Conservation (phyloP, 2,888 invertebrate species). For the Falcaria lacertinaria region DNA sequence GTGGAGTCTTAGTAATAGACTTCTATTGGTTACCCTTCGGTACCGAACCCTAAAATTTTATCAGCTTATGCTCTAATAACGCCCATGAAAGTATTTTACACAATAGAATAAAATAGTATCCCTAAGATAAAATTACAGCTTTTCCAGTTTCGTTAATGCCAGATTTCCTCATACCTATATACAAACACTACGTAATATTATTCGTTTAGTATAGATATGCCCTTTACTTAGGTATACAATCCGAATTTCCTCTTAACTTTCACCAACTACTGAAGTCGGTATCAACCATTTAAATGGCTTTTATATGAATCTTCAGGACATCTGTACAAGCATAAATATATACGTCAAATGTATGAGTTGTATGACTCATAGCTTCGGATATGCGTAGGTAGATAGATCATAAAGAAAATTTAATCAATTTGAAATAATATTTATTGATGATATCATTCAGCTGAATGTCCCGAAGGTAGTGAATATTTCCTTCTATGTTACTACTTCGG, state of each 20-base stretch:
- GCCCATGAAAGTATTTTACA: no score
- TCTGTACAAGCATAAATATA: conserved; percentile 51
- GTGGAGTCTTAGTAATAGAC: no score
- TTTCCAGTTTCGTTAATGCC: no score
- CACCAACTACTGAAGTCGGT: conserved; percentile 22
- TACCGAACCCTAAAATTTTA: no score
- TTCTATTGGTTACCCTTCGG: no score
- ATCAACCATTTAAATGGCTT: conserved; percentile 42
- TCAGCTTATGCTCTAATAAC: no score
- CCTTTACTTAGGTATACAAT: no score
- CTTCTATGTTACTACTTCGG: neutral
- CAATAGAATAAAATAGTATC: no score
- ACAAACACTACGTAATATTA: no score
- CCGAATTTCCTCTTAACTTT: conserved; percentile 14
- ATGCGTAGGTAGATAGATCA: conserved; percentile 33
- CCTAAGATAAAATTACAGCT: no score
- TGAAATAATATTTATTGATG: conserved; percentile 1
- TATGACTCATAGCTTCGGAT: conserved; percentile 44
- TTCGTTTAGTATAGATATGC: no score
- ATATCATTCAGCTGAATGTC: neutral
- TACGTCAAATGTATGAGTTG: conserved; percentile 60
- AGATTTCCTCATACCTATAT: no score
- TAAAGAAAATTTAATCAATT: conserved; percentile 27
- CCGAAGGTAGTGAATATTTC: neutral
- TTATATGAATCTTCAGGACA: conserved; percentile 47